Evolutionary conservation across 1,140 invertebrate species (phyloP).

Genomic region (Zaprionus vittiger): DNA sequence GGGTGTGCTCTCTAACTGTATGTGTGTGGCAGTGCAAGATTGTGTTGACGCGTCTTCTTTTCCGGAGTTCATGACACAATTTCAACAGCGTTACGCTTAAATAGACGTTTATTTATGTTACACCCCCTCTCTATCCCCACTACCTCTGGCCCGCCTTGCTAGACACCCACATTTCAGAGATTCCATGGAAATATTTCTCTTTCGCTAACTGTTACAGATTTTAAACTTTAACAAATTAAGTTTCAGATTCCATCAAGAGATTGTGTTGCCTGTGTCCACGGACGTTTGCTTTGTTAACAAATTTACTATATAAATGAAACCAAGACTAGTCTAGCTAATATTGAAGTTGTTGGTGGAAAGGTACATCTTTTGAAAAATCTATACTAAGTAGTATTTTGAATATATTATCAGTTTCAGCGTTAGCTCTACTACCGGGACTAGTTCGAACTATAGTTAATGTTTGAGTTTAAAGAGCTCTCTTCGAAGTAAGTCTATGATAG

Average conservation of each 20-base stretch:
- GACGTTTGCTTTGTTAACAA: background rate
- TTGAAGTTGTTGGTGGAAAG: no score
- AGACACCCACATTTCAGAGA: background rate
- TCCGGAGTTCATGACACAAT: slow-evolving; percentile 60
- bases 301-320: no score
- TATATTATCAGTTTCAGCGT: no score
- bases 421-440: no score
- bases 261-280: background rate
- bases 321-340: no score
- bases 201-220: slow-evolving; percentile 27
- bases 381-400: no score
- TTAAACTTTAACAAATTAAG: slow-evolving; percentile 15
- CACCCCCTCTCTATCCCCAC: background rate
- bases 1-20: slow-evolving; percentile 3
- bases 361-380: no score
- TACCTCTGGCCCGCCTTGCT: background rate
- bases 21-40: slow-evolving; percentile 16
- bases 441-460: no score
- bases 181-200: slow-evolving; percentile 26
- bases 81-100: slow-evolving; percentile 54
- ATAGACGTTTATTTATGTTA: slow-evolving; percentile 56
- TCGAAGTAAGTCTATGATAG: no score
- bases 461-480: no score
- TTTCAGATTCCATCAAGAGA: slow-evolving; percentile 18
- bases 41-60: slow-evolving; percentile 55